phyloP scores from a whole-genome alignment of 2,113 vertebrate species.

The Ptilorrhoa leucosticta region DNA sequence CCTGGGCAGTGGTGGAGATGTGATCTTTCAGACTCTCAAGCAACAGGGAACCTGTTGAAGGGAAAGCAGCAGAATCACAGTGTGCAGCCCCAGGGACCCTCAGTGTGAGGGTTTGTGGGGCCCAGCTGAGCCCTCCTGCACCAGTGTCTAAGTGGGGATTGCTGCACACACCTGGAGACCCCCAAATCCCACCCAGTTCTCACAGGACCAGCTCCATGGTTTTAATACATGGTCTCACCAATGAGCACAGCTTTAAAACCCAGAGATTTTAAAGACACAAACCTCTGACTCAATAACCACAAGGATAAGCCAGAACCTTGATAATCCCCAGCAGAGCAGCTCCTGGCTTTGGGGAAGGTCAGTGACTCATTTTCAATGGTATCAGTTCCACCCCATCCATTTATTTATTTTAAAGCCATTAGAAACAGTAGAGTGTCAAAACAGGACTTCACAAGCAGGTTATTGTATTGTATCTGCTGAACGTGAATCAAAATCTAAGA shows the following conservation, averaged over 20 bases:
- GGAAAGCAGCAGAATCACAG: background rate
- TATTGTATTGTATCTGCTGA: background rate
- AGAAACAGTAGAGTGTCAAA: background rate
- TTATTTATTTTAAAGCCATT: background rate
- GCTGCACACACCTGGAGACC: background rate
- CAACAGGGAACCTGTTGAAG: conserved; percentile 86
- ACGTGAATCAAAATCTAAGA: background rate
- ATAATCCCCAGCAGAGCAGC: background rate
- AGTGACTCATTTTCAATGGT: background rate
- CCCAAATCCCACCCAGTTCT: background rate
- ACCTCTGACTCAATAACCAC: background rate
- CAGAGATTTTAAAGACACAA: background rate
- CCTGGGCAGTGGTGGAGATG: conserved; percentile 93
- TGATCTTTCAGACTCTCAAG: conserved; percentile 98
- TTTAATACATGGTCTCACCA: background rate
- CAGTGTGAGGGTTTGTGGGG: background rate
- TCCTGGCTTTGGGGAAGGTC: background rate
- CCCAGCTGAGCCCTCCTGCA: background rate
- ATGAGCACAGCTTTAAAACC: background rate
- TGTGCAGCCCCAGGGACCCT: background rate
- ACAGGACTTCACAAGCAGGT: background rate
- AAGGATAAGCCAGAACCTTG: background rate
- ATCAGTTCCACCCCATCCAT: background rate
- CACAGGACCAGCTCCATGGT: background rate
- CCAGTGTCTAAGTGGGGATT: background rate